Base-by-base conservation (phyloP, 2,113 vertebrate species). In the Tamias sibiricus region DNA sequence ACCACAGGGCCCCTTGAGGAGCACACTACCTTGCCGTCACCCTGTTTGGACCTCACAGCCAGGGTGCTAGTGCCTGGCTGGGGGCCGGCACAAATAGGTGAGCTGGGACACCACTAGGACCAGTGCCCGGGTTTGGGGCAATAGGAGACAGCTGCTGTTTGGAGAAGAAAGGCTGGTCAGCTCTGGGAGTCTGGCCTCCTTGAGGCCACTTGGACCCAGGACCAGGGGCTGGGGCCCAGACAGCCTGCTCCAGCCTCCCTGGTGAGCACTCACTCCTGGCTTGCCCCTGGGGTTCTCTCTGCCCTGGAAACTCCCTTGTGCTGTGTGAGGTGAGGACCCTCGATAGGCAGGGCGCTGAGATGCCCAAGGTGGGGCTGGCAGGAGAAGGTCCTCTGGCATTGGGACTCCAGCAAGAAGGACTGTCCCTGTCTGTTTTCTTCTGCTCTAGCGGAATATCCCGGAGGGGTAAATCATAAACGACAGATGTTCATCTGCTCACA, bases 1-100 rank as follows among this genome's bases (percentile, higher is more conserved):
- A 90, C 94, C 12, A 7, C 44, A 69, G 82, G 95, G 97, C 96
- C 97, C 95, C 96, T 71, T 47, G 87, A 91, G 91, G 94, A 92
- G 69, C 2, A 0, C 11, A 11, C 42, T 24, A 26, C 40, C 88
- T 93, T 8, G 5, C 82, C 66, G 69, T 90, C 95, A 82, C 89
- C 91, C 87, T 1, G 6, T 37, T 7, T 72, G 90, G 88, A 66
- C 80, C 81, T 81, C 82, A 54, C 42, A 47, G 87, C 77, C 91
- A 80, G 74, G 47, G 69, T 42, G 89, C 82, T 68, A 79, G 49
- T 94, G 93, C 75, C 85, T 75, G n/a, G 93, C 59, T 30, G 11
- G 44, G 82, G 82, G 87, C 94, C 83, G 82, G 82, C 22, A 59
- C 52, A 37, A 57, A 64, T 16, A 77, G 93, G 49, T 22, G 52